Conservation (phyloP, 2,113 vertebrate species). For the Accipiter cooperii region DNA sequence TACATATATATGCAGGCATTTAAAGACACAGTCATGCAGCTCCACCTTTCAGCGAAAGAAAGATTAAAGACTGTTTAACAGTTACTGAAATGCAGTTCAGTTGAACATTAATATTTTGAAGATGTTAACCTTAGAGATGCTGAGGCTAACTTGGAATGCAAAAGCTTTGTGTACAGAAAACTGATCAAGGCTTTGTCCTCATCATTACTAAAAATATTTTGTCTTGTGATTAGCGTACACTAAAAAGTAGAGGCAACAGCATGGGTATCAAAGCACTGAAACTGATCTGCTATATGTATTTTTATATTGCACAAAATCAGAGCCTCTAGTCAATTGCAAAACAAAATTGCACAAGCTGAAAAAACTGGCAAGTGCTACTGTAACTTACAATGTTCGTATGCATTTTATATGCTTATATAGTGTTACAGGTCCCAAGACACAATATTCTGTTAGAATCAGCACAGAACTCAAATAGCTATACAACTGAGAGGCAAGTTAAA, state of each 20-base stretch:
- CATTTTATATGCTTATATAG: constrained; percentile 24
- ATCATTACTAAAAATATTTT: neutral
- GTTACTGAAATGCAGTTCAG: neutral
- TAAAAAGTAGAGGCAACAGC: neutral
- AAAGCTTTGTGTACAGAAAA: constrained; percentile 22
- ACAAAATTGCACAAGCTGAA: constrained; percentile 11
- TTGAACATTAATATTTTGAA: constrained; percentile 1
- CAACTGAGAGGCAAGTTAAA: constrained; percentile 38
- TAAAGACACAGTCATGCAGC: neutral
- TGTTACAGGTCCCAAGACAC: constrained; percentile 18
- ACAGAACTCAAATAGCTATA: constrained; percentile 31
- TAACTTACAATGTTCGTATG: neutral
- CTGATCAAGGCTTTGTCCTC: constrained; percentile 25
- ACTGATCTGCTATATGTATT: neutral
- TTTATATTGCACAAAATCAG: neutral
- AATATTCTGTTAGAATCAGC: constrained; percentile 40
- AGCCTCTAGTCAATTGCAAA: neutral
- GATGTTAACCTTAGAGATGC: neutral
- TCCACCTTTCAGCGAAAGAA: neutral
- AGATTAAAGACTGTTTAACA: constrained; percentile 9
- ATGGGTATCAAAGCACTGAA: neutral
- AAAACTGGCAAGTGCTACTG: constrained; percentile 11
- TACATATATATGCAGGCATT: neutral
- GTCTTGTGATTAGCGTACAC: neutral
- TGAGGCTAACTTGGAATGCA: neutral